These are phyloP conservation scores for Hyles vespertilio DNA, from an alignment of 1,140 invertebrate genomes.

Conservation along the genomic window DNA sequence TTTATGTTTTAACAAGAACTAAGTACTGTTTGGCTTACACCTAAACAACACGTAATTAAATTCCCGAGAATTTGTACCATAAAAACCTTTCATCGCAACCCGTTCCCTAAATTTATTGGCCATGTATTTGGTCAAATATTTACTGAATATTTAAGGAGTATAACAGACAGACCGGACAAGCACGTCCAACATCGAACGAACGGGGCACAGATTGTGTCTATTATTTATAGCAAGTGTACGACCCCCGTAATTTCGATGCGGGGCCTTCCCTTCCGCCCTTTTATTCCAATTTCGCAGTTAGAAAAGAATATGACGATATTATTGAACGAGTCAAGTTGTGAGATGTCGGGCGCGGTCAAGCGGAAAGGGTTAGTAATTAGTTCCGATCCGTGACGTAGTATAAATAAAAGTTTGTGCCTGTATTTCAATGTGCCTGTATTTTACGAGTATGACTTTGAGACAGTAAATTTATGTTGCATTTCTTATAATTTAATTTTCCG, in stretches of 20 bases:
- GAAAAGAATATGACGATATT: slow-evolving; percentile 71
- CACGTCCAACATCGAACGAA: slow-evolving; percentile 3
- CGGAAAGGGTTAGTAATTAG: slow-evolving; percentile 52
- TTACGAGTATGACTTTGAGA: too few species aligned
- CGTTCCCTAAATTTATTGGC: too few species aligned
- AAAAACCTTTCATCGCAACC: too few species aligned
- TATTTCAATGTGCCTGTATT: background rate
- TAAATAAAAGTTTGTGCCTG: background rate
- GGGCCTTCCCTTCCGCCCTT: slow-evolving; percentile 57
- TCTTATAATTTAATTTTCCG: too few species aligned
- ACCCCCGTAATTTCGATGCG: slow-evolving; percentile 60
- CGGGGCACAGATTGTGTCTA: slow-evolving; percentile 55
- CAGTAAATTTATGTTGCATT: too few species aligned
- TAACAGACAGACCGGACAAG: background rate
- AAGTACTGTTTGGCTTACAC: too few species aligned
- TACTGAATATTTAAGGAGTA: too few species aligned
- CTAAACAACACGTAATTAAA: too few species aligned
- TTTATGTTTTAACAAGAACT: too few species aligned
- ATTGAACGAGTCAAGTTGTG: slow-evolving; percentile 45
- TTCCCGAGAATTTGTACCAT: too few species aligned
- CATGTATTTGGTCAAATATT: too few species aligned
- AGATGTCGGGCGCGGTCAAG: slow-evolving; percentile 40
- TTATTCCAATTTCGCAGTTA: slow-evolving; percentile 64
- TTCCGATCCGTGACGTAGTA: background rate
- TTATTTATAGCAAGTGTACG: slow-evolving; percentile 62